Base-by-base conservation (phyloP, 2,888 invertebrate genomes). In the Drosophila maculinotata region DNA sequence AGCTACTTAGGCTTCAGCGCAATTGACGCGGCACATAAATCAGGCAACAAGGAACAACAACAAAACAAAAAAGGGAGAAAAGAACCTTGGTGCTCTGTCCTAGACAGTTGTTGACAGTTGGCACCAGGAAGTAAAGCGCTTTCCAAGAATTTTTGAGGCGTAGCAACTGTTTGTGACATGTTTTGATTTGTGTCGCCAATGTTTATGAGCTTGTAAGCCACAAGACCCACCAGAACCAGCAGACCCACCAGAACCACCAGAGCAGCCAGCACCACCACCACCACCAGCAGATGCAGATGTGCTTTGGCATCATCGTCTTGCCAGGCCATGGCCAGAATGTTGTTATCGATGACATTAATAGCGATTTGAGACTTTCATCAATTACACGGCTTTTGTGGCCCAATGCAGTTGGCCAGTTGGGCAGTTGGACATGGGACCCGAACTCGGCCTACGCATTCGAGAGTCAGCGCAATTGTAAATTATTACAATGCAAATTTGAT, bases 271-370 rank as follows among this genome's bases (percentile, higher is more conserved):
- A 9, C 28, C 14, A 17, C 15, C 35, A 35, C 26, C 17, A 30
- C 30, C 25, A 42, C 30, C 47, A 39, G 54, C 57, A 62, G 47
- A 76, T 74, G 76, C 72, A 74, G 53, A 66, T 73, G 28, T 69
- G 33, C 31, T 47, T 10, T 28, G 56, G 47, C 45, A 39, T 45
- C 20, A 20, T 20, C 20, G 20, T 20, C 20, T 20, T 20, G 20
- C 20, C 20, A 3, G 20, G 20, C 20, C 20, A 20, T 57, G 59
- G 59, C 45, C 41, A 52, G 33, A 56, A 53, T 58, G 67, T 71
- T 79, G 78, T 83, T 86, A 87, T 86, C 84, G 84, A 78, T 84
- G 84, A 86, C 84, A 88, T 84, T 84, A 83, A 84, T 87, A 86
- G 87, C 83, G 81, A 87, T 87, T 60, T 56, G 71, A 71, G 83